phyloP scores from a whole-genome alignment of 2,113 vertebrate genomes.

The Desmodus rotundus region DNA sequence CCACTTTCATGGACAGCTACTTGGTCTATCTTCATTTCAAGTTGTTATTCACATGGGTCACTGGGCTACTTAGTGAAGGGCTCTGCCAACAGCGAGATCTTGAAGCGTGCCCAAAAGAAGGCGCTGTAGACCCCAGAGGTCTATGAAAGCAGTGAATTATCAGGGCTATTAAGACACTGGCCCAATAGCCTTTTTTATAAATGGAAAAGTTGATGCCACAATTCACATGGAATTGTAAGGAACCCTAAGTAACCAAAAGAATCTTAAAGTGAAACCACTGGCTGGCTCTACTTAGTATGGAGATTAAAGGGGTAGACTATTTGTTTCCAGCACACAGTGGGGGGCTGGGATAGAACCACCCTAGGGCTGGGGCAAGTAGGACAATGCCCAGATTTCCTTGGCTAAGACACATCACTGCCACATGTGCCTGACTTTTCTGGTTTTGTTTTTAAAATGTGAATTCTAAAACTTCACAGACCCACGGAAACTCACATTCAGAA shows the following conservation, averaged over 20 bases:
- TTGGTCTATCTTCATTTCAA: neutral
- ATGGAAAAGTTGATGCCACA: neutral
- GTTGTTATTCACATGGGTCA: neutral
- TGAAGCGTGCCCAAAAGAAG: neutral
- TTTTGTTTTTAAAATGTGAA: slow-evolving; percentile 3
- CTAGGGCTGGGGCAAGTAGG: neutral
- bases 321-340: neutral
- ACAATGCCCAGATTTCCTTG: neutral
- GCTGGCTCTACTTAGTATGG: neutral
- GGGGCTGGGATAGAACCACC: neutral
- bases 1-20: neutral
- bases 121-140: neutral
- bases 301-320: neutral
- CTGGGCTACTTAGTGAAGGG: neutral
- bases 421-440: neutral
- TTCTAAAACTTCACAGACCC: neutral
- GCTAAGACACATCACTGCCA: neutral
- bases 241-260: neutral
- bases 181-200: neutral
- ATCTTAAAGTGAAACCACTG: neutral
- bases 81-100: neutral
- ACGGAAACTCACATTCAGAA: neutral
- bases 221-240: neutral
- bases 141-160: neutral
- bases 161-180: neutral